Base-by-base conservation (phyloP, 2,113 vertebrate genomes). In the Peromyscus leucopus region DNA sequence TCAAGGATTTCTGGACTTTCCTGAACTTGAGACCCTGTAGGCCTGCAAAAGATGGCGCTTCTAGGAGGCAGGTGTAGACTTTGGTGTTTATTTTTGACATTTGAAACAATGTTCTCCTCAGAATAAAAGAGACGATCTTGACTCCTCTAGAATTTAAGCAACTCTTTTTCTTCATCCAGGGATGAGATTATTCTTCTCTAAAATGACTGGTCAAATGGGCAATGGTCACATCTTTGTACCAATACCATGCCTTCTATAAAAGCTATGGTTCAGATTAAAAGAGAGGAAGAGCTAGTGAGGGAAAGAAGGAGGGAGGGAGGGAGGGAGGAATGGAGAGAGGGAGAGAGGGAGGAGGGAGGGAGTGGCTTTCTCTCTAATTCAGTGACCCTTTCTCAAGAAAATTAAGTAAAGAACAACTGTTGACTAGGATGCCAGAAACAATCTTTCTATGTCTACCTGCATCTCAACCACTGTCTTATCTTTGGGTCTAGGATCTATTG, bases 41-140 rank as follows among this genome's bases (percentile, higher is more conserved):
- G 21, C 0, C 31, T 78, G 2, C 1, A 17, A 59, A 39, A 57
- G 6, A 2, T 67, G 67, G 8, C 1, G 0, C 28, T 89, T 33
- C 55, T 15, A 33, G 85, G 26, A 36, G n/a, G 63, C 19, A 55
- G 10, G 48, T 93, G 2, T 17, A 36, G 22, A 69, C 9, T n/a
- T 67, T 42, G 57, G 17, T 80, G 12, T 26, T 48, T 74, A 9
- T 24, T 59, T 15, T 46, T 67, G 12, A 69, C 9, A 46, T 9
- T 75, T 46, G 76, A 61, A 33, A 28, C 39, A 2, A 48, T 36
- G 26, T 26, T 69, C 6, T 90, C 16, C 39, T 51, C 12, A 61
- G 15, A 90, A 93, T 19, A 90, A 74, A 84, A 39, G 26, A 33
- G 17, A n/a, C 17, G 17, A 5, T 31, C 22, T 55, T n/a, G 31